These are phyloP conservation scores for Microcebus tavaratra DNA, from an alignment of 2,113 vertebrate species.

Conservation along the genomic window DNA sequence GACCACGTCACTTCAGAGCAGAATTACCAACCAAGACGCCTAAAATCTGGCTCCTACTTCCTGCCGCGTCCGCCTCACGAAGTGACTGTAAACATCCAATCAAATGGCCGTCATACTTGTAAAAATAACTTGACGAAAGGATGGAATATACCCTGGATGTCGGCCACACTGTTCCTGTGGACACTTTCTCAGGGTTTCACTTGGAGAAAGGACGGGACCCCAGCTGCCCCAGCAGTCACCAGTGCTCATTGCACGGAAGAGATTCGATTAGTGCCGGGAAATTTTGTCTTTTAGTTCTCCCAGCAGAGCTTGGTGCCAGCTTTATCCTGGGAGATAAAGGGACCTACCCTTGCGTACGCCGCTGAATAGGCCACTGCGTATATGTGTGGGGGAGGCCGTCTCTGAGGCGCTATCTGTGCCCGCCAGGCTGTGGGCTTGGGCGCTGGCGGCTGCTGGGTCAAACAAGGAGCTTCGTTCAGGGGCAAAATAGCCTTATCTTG, in stretches of 20 bases:
- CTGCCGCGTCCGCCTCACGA: accelerated
- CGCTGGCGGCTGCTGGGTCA: background rate
- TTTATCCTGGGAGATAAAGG: background rate
- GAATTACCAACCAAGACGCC: background rate
- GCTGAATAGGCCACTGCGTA: background rate
- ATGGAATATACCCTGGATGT: accelerated
- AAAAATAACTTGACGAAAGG: background rate
- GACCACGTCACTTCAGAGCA: background rate
- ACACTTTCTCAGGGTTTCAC: background rate
- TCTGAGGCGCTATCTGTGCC: background rate
- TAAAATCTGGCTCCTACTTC: background rate
- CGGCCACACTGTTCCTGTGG: accelerated
- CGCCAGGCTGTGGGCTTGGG: background rate
- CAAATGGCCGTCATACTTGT: accelerated
- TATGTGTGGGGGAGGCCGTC: accelerated
- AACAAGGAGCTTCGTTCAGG: background rate
- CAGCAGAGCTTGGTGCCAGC: background rate
- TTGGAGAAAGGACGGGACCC: background rate
- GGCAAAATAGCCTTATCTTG: background rate
- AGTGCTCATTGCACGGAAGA: background rate
- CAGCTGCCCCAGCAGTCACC: background rate
- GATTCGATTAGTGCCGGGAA: background rate
- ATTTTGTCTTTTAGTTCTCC: background rate
- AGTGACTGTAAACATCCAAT: too few species aligned
- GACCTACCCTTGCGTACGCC: background rate